Evolutionary conservation across 1,140 invertebrate genomes (phyloP).

Genomic region (Onthophagus taurus): DNA sequence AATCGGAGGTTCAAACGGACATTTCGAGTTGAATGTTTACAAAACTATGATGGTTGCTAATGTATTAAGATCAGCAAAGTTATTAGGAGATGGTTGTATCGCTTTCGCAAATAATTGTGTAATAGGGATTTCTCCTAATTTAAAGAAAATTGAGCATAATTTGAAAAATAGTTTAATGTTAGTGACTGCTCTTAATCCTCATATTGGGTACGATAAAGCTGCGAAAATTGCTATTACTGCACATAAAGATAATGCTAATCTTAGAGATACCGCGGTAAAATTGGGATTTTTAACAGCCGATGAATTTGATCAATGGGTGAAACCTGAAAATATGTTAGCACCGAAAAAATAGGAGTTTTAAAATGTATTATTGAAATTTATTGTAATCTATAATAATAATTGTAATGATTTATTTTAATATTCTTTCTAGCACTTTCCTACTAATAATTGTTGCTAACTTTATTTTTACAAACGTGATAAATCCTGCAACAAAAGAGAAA

Average conservation of each 20-base stretch:
- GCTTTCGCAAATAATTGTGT: constrained; percentile 94
- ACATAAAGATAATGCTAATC: constrained; percentile 82
- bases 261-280: constrained; percentile 90
- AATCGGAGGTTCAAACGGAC: constrained; percentile 91
- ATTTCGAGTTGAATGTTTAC: constrained; percentile 99
- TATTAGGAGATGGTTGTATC: constrained; percentile 76
- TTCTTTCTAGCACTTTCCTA: too few relatives aligned
- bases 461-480: too few relatives aligned
- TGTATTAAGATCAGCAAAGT: constrained; percentile 80
- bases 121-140: constrained; percentile 80
- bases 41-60: constrained; percentile 97
- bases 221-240: constrained; percentile 95
- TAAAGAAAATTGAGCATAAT: constrained; percentile 67
- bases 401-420: too few relatives aligned
- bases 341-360: too few relatives aligned
- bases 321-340: constrained; percentile 90
- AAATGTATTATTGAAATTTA: too few relatives aligned
- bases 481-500: too few relatives aligned
- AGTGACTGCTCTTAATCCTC: constrained; percentile 95
- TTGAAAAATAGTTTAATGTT: constrained; percentile 96
- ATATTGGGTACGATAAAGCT: constrained; percentile 98
- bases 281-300: constrained; percentile 77
- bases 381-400: too few relatives aligned
- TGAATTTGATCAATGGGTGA: constrained; percentile 91
- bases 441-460: too few relatives aligned